Evolutionary conservation across 2,888 invertebrate genomes (phyloP).

Genomic region (Aricia artaxerxes): DNA sequence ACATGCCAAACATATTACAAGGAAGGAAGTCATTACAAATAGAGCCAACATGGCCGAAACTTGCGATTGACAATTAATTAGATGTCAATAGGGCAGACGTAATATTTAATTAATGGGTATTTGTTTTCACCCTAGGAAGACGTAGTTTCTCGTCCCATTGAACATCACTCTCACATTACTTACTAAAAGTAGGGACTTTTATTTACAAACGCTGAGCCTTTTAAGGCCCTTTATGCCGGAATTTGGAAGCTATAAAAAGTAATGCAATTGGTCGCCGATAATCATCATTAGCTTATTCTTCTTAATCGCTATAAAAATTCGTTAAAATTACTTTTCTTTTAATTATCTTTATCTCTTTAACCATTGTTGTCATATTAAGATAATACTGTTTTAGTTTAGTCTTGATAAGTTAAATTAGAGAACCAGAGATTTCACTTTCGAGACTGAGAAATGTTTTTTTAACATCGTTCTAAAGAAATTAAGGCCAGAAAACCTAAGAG

Average conservation of each 20-base stretch:
- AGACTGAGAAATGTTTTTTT: not conserved
- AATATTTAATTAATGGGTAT: slow-evolving; percentile 34
- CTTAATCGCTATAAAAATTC: not conserved
- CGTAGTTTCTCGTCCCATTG: slow-evolving; percentile 26
- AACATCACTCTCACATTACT: slow-evolving; percentile 17
- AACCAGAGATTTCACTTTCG: no score
- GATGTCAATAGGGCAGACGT: slow-evolving; percentile 32
- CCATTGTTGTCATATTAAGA: no score
- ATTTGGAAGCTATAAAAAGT: slow-evolving; percentile 17
- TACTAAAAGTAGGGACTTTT: slow-evolving; percentile 25
- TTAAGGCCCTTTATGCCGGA: not conserved
- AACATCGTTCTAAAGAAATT: not conserved
- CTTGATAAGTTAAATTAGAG: no score
- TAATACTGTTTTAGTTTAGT: no score
- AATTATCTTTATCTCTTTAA: not conserved
- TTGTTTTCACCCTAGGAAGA: slow-evolving; percentile 10
- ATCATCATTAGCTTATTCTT: not conserved
- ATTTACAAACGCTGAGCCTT: slow-evolving; percentile 25
- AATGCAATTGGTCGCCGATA: slow-evolving; percentile 1
- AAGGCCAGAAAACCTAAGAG: not conserved
- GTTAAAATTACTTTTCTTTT: not conserved
- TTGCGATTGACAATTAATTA: slow-evolving; percentile 33
- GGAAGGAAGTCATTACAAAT: not conserved
- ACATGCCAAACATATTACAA: not conserved
- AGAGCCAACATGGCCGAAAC: not conserved